Evolutionary conservation across 2,888 invertebrate species (phyloP), one percentile per base, ranked within the genome.

Genomic region (Cryptosula pallasiana): DNA sequence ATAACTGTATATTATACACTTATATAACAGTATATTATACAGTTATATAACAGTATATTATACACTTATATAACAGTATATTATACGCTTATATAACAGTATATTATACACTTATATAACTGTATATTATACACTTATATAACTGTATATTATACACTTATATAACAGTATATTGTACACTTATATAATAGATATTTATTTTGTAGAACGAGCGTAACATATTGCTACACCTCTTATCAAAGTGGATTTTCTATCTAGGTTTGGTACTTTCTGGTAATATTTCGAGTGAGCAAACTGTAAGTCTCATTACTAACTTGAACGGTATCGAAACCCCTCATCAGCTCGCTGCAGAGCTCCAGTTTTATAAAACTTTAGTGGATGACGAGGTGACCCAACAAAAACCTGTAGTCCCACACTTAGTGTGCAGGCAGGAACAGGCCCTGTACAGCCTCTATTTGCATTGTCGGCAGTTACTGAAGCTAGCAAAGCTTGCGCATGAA

Each of bases 381-480:
- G 63, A 32, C 2, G 63, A 63, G 16, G 20, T 32, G 32, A 16
- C 20, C 3, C 32, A 20, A 29, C 20, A 63, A 27, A n/a, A 29
- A 29, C 2, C 25, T 5, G 9, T 29, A 16, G 13, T 5, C 2
- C 3, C 16, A 13, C 25, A 63, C 5, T 13, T 32, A 2, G 5
- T 3, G n/a, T 32, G 29, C 9, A 27, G 32, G 2, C 20, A 63
- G 9, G 32, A 32, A 32, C 63, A 32, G 63, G 63, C 63, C 25
- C 2, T 32, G 2, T 32, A 63, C 34, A 63, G 63, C 27, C n/a
- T 63, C 16, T 63, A 63, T 63, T 34, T 63, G 32, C 63, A 63
- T 32, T 63, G 29, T 13, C 2, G 63, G 9, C 29, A 63, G 34
- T 32, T 63, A n/a, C 27, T 63, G 32, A 63, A 32, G 27, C 32